These are phyloP conservation scores for Acholoe squamosa DNA, from an alignment of 2,888 invertebrate species.

Conservation along the genomic window DNA sequence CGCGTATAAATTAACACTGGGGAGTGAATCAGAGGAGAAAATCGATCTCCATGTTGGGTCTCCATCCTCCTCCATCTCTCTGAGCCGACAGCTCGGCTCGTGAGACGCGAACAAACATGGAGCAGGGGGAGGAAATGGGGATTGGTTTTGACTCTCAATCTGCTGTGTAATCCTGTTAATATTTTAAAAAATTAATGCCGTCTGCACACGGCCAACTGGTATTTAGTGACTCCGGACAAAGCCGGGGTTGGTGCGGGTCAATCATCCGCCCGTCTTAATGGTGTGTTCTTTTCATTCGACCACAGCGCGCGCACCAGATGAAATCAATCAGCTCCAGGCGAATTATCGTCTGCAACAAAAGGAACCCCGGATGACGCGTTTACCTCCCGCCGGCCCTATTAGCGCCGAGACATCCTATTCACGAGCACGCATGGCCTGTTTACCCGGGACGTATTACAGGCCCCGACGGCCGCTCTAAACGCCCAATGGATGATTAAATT, in stretches of 20 bases:
- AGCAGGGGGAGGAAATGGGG: not conserved
- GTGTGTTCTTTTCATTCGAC: constrained; percentile 59
- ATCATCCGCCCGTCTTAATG: constrained; percentile 10
- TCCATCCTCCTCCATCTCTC: not conserved
- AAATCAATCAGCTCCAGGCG: constrained; percentile 19
- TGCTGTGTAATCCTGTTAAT: constrained; percentile 35
- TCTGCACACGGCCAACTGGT: constrained; percentile 18
- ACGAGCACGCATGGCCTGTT: constrained; percentile 30
- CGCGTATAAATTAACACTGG: constrained; percentile 15
- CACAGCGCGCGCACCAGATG: not conserved
- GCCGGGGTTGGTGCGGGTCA: constrained; percentile 23
- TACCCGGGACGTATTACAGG: constrained; percentile 15
- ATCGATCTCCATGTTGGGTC: not conserved
- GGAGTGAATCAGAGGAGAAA: constrained; percentile 1
- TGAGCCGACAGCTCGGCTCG: not conserved
- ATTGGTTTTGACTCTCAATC: constrained; percentile 38
- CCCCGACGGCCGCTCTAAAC: not conserved
- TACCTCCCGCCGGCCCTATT: not conserved
- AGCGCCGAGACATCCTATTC: not conserved
- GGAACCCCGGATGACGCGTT: not conserved
- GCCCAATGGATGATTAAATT: constrained; percentile 47
- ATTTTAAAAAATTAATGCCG: constrained; percentile 30
- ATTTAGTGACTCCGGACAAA: constrained; percentile 29
- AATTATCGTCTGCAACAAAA: constrained; percentile 33
- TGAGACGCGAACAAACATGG: not conserved